Evolutionary conservation across 2,888 invertebrate genomes (phyloP), one percentile per base, ranked within the genome.

Genomic region (Sminthurides aquaticus): DNA sequence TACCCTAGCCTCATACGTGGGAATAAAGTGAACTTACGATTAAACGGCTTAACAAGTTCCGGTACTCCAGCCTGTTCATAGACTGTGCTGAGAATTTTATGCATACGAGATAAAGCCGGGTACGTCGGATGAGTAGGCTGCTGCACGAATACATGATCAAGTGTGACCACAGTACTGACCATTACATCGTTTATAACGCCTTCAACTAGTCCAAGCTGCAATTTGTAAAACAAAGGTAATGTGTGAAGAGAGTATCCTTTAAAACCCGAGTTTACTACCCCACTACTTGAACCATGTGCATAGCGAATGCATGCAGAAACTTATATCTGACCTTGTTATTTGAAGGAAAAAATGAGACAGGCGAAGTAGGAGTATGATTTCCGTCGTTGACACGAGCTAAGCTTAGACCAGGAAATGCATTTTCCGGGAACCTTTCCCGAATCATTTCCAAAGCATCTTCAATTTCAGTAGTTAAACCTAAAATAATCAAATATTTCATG

Each of bases 71-170:
- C 84, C 74, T 84, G 84, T 70, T 85, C 84, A 80, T 98, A 98
- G 70, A 89, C 87, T 67, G 84, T 82, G 74, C 86, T 87, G 88
- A 98, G 92, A 77, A 84, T 87, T 74, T 84, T 84, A 78, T 89
- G 90, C 75, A 96, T 83, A 67, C 87, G 82, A 76, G 88, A 86
- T 74, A 97, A 83, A 65, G 88, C 86, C 22, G 90, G 89, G 82
- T 89, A 94, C 55, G 94, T 88, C 3, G 97, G 96, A 81, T 98
- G 97, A 66, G 92, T 87, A 2, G 94, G 95, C 79, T 95, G 90
- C 79, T 97, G 97, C 66, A 99, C 84, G 81, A 97, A 98, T 77
- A 98, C 83, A 79, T 94, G 93, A 54, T 89, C 88, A 60, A 93
- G 90, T 70, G 87, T 86, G 71, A 92, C 86, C 77, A 95, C 85